phyloP scores from a whole-genome alignment of 2,888 invertebrate species.

The Caenorhabditis drosophilae region DNA sequence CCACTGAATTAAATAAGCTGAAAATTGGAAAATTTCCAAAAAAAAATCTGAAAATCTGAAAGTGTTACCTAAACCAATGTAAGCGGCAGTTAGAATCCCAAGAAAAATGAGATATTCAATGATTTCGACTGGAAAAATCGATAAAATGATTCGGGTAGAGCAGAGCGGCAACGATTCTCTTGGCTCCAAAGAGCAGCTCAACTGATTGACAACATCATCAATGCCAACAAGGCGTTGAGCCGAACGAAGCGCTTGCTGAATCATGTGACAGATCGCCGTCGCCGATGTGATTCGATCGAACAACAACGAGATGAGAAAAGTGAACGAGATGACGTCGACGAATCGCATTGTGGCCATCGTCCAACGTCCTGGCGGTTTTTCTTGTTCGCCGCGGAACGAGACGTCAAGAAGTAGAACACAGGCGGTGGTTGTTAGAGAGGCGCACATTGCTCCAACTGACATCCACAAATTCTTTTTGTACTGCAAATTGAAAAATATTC shows the following conservation, averaged over 20 bases:
- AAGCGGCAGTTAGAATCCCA: conserved; percentile 61
- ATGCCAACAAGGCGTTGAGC: conserved; percentile 22
- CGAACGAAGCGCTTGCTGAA: conserved; percentile 18
- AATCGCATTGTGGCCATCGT: conserved; percentile 41
- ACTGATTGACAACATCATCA: conserved; percentile 45
- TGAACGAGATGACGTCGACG: conserved; percentile 59
- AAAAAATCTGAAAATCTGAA: too few species aligned
- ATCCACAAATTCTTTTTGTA: conserved; percentile 68
- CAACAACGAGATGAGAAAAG: conserved; percentile 55
- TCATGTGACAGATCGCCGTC: conserved; percentile 17
- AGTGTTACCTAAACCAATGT: conserved; percentile 62
- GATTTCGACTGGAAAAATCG: conserved; percentile 62
- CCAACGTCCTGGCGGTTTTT: conserved; percentile 6
- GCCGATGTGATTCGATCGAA: conserved; percentile 50
- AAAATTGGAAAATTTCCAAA: too few species aligned
- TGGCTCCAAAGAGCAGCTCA: conserved; percentile 54
- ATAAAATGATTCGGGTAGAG: conserved; percentile 33
- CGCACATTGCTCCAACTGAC: conserved; percentile 64
- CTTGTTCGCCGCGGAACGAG: too few species aligned
- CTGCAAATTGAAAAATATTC: conserved; percentile 36
- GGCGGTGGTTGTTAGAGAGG: conserved; percentile 60
- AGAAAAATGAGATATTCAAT: conserved; percentile 63
- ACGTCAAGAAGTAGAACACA: conserved; percentile 58
- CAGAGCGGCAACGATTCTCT: conserved; percentile 43
- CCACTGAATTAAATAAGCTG: conserved; percentile 64